Percentiles rank a stretch among this genome's conserved stretches.
These are phyloP conservation scores for Willisornis vidua DNA, from an alignment of 2,113 vertebrate species.

Conservation along the genomic window DNA sequence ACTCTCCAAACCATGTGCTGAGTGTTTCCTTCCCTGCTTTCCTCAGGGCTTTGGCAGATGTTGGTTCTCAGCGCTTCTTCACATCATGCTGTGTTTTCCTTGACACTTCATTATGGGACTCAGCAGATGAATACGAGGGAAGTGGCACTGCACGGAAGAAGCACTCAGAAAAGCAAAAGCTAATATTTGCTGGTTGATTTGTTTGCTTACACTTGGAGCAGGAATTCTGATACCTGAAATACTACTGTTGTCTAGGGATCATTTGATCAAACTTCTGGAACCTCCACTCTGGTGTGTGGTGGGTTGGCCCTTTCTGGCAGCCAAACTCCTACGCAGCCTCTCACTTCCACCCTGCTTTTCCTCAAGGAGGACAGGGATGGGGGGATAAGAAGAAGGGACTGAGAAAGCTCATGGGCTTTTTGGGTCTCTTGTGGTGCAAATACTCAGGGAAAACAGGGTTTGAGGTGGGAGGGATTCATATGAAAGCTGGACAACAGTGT, in stretches of 20 bases:
- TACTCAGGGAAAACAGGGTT: rapidly evolving
- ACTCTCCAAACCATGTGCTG: rapidly evolving
- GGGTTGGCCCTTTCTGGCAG: rapidly evolving
- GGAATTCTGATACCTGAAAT: not conserved
- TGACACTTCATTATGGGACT: not conserved
- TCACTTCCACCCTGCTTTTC: not conserved
- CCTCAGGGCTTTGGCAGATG: not conserved
- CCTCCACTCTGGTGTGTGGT: not conserved
- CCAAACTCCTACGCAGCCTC: not conserved
- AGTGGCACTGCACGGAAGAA: not conserved
- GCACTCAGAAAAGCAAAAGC: not conserved
- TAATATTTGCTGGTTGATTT: not conserved
- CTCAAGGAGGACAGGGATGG: not conserved
- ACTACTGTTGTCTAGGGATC: not conserved
- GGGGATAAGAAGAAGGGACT: not conserved
- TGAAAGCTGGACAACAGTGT: not conserved
- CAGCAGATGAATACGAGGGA: not conserved
- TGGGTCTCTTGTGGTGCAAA: not conserved
- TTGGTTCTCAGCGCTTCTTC: not conserved
- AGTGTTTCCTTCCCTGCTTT: not conserved
- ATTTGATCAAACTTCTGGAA: not conserved
- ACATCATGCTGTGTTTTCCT: not conserved
- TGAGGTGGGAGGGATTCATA: not conserved
- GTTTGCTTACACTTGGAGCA: not conserved
- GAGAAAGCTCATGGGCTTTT: not conserved